Evolutionary conservation across 2,113 vertebrate genomes (phyloP).

Genomic region (Platycercus adscitus): DNA sequence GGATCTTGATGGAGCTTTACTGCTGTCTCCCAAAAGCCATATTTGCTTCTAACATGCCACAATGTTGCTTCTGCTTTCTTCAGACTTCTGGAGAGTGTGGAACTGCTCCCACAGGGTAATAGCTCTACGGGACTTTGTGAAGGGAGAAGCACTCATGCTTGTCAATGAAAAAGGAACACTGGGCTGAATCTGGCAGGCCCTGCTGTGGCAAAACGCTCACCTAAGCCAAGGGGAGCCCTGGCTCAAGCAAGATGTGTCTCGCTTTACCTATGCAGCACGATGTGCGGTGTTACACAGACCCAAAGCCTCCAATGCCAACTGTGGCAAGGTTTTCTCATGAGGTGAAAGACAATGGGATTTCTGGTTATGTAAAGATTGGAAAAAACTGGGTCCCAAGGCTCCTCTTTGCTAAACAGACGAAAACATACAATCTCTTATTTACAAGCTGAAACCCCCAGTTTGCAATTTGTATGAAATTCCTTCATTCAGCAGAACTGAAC

Average conservation of each 20-base stretch:
- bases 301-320: neutral
- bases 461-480: neutral
- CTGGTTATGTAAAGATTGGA: neutral
- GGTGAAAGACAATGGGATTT: neutral
- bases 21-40: constrained; percentile 70
- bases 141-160: constrained; percentile 6
- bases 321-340: neutral
- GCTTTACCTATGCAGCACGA: fast-evolving
- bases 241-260: fast-evolving
- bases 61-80: constrained; percentile 77
- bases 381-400: neutral
- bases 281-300: neutral
- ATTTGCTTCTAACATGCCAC: constrained; percentile 76
- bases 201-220: neutral
- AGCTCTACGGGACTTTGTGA: neutral
- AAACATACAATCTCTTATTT: neutral
- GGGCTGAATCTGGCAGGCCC: neutral
- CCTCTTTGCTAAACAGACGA: neutral
- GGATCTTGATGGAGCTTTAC: constrained; percentile 70
- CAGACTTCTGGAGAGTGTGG: constrained; percentile 55
- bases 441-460: neutral
- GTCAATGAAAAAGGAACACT: neutral
- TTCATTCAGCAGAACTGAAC: neutral
- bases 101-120: neutral
- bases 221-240: fast-evolving